Conservation (phyloP, 2,797 vertebrate species). For the Sebastes cheni region DNA sequence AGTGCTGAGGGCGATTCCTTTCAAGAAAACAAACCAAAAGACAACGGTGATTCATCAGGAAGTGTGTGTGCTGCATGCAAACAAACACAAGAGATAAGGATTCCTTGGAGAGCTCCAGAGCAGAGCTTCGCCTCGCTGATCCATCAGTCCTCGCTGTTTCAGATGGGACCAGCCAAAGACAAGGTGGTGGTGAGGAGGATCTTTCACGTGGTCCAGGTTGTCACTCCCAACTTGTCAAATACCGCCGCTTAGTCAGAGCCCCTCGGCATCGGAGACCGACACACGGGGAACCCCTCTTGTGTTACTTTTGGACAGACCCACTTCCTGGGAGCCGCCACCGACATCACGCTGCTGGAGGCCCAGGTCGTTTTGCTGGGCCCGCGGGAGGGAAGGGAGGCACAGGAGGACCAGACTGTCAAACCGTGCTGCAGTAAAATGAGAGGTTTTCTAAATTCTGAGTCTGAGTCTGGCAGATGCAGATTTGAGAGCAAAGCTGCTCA, state of each 20-base stretch:
- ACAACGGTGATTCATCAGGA: conserved; percentile 17
- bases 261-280: too few relatives aligned
- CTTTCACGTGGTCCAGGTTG: too few relatives aligned
- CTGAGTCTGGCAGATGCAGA: neutral
- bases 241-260: too few relatives aligned
- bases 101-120: neutral
- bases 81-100: conserved; percentile 1
- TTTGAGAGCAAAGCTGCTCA: neutral
- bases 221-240: too few relatives aligned
- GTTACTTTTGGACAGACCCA: too few relatives aligned
- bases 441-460: neutral
- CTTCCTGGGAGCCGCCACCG: neutral
- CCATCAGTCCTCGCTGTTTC: too few relatives aligned
- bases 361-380: neutral
- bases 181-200: too few relatives aligned
- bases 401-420: neutral
- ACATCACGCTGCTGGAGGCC: neutral
- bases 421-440: neutral
- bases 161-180: too few relatives aligned
- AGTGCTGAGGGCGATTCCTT: conserved; percentile 3
- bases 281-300: too few relatives aligned
- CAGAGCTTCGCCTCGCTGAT: too few relatives aligned
- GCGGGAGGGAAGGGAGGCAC: neutral
- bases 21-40: conserved; percentile 14
- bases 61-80: conserved; percentile 14